Evolutionary conservation across 2,888 invertebrate species (phyloP), one percentile per base, ranked within the genome.

Genomic region (Minunthozetes semirufus): DNA sequence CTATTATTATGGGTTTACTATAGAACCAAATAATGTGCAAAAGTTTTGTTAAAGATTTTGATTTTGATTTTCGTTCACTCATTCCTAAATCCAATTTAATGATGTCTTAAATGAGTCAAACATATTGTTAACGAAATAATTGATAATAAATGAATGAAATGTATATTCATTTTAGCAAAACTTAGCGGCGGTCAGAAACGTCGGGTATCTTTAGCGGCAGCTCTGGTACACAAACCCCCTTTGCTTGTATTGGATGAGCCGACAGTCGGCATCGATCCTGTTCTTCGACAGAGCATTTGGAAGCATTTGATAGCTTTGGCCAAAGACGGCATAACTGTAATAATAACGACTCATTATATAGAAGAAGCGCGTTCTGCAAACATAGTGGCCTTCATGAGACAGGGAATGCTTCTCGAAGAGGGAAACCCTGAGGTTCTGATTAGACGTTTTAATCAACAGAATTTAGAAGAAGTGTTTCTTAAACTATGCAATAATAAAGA

Each of bases 261-360:
- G 0, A 94, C 94, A 0, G 94, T 94, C 61, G 94, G 94, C 5
- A 94, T 94, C 74, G 94, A 94, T 86, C 94, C 94, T 0, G 85
- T 93, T 78, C 87, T 95, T 1, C 79, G 83, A 77, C 81, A 82
- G 76, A 81, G 22, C 13, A 59, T 75, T 25, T 75, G 75, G 75
- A 15, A 73, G 5, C 63, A 72, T 53, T 73, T 75, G 56, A 8
- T 73, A 22, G 19, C n/a, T 9, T n/a, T 75, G 9, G 25, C 19
- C 50, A 9, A 22, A 15, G 9, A 11, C 3, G 72, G 72, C n/a
- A 2, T 72, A 1, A 72, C 72, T n/a, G 27, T 73, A 2, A 73
- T 73, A 17, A 92, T 95, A 75, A 95, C 95, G 79, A 91, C 94
- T 82, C 92, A 95, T 88, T 95, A 95, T 81, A 94, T 95, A 77